These are phyloP conservation scores for Margarornis squamiger DNA, from an alignment of 2,797 vertebrate genomes.

Conservation along the genomic window DNA sequence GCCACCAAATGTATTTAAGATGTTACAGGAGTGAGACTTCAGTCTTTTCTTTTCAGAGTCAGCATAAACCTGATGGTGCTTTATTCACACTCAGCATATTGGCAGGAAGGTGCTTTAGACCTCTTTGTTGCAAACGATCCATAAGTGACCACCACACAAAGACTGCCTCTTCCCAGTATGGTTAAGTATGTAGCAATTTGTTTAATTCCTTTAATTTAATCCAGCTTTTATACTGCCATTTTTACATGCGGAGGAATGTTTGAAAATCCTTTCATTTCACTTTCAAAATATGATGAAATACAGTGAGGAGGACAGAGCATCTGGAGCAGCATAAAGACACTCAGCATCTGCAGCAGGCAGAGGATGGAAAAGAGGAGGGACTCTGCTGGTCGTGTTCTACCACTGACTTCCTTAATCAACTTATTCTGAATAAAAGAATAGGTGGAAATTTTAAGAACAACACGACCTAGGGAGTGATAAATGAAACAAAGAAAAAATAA, in stretches of 20 bases:
- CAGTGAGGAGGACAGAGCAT: not conserved
- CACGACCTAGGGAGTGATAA: not conserved
- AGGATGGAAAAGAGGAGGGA: not conserved
- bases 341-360: not conserved
- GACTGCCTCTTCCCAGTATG: not conserved
- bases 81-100: not conserved
- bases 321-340: not conserved
- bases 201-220: not conserved
- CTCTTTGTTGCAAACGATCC: not conserved
- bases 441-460: not conserved
- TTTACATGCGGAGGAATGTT: not conserved
- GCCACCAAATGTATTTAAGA: slow-evolving; percentile 12
- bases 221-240: not conserved
- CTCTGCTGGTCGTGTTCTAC: not conserved
- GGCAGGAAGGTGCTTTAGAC: not conserved
- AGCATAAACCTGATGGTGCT: not conserved
- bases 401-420: not conserved
- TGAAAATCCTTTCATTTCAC: not conserved
- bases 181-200: not conserved
- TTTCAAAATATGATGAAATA: not conserved
- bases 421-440: not conserved
- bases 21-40: not conserved
- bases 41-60: not conserved
- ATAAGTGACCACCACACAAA: not conserved
- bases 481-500: not conserved